Evolutionary conservation across 2,888 invertebrate species (phyloP), one percentile per base, ranked within the genome.

Genomic region (Drosophila kokeensis): DNA sequence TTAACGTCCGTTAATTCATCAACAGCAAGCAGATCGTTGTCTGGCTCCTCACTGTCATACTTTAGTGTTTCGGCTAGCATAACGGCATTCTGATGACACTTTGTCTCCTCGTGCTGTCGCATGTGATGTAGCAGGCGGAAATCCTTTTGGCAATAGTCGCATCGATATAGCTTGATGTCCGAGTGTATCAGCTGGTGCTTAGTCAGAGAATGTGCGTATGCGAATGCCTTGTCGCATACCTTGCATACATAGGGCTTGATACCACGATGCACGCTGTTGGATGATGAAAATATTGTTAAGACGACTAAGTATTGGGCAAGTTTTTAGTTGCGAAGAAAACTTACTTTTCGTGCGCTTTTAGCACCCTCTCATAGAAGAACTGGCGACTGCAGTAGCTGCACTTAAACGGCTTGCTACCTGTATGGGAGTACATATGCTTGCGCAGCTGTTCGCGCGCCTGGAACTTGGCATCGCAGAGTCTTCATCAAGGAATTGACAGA

Each of bases 31-130:
- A 82, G 38, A 38, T 89, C 89, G 11, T 74, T 78, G 29, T 81
- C 74, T 48, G 72, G 74, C 1, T 76, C 74, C 2, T 72, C 82
- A 18, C 64, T 69, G 8, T 69, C 75, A 15, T 70, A 81, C 29
- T 84, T 87, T 24, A 82, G 50, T 24, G 71, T 80, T 70, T 84
- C 83, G 27, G 79, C 79, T 15, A 82, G 59, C 81, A 88, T 64
- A 24, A 93, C 89, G 4, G 92, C 90, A 59, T 90, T 92, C 55
- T 92, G 90, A 55, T 92, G 92, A 36, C 91, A 80, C 67, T 91
- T 92, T 5, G 92, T 93, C 69, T 90, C 90, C 70, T 91, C 90
- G 65, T 92, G 92, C 63, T 92, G 92, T 4, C 92, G 92, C 86
- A 93, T 88, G 62, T 92, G 92, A 77, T 93, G 92, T 15, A 91